Base-by-base conservation (phyloP, 1,140 invertebrate species). In the Triops longicaudatus region DNA sequence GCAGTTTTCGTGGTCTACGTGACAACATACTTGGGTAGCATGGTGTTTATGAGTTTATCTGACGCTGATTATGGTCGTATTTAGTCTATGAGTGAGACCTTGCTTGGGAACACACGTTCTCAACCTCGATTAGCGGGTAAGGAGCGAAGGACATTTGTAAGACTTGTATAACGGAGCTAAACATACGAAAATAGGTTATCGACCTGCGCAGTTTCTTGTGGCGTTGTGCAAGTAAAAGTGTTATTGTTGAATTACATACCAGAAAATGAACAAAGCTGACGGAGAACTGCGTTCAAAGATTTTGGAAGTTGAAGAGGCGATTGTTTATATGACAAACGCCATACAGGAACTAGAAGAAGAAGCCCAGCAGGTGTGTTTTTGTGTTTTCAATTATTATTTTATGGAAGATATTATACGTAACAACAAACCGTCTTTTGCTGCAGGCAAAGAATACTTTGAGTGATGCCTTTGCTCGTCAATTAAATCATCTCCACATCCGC, bases 311-410 rank as follows among this genome's bases (percentile, higher is more conserved):
- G 74, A 75, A 43, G 27, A 41, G 11, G 74, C 74, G 4, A 41
- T 75, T 41, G 27, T 42, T 14, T 44, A 44, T 31, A 44, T 75
- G 26, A 43, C 74, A 7, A 75, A 26, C 41, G 44, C 37, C 27
- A 75, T 75, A 14, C 74, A 44, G 28, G 37, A 75, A 44, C 74
- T 75, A 3, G 74, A 75, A 31, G 74, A 75, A 26, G 74, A 75
- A 44, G 74, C 74, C 28, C 74, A 75, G 12, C 28, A 31, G 11
- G 50, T 63, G 17, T 63, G 7, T 22, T 17, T 63, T 63, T 63
- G n/a, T 11, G 0, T 63, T 22, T 22, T 63, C 50, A 7, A n/a
- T n/a, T n/a, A n/a, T n/a, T n/a, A n/a, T n/a, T n/a, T n/a, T n/a
- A n/a, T n/a, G n/a, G n/a, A 5, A n/a, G 14, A n/a, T 63, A 14